Evolutionary conservation across 2,113 vertebrate species (phyloP), one percentile per base, ranked within the genome.

Genomic region (Syrrhaptes paradoxus): DNA sequence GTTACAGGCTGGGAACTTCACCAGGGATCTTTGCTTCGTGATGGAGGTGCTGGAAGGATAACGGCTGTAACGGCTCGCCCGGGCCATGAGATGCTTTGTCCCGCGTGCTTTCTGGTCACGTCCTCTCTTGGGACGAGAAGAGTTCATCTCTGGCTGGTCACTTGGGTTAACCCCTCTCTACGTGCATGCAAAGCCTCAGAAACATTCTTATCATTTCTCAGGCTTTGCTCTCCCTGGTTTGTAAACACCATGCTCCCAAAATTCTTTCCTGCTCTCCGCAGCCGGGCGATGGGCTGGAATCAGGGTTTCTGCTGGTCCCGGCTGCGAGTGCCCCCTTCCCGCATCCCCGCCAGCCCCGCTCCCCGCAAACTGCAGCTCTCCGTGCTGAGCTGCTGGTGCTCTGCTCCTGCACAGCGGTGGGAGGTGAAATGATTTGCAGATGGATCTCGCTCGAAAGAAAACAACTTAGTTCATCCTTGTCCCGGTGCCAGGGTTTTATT

Each of bases 391-490:
- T 22, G 58, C 59, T 9, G 66, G 17, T 49, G 58, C 59, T 57
- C 67, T 6, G 62, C 79, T 25, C 4, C 89, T 46, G 75, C 68
- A 9, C 62, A 2, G 0, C 7, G 89, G 16, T 74, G 93, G 89
- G 93, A 95, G 87, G 45, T 24, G 38, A 93, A 97, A 97, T 54
- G 68, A 71, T 91, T 91, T 92, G 85, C 97, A 96, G 97, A 96
- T 97, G 95, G 92, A 9, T 63, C 67, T 34, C 17, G 84, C 49
- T 29, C 41, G 46, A 73, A 91, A 90, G 93, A 83, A 96, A 97
- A 97, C 97, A 97, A 87, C 65, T 97, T 67, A 94, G 90, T 76
- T 97, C 97, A 97, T 88, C 10, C 29, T 13, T 87, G 89, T 87
- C 74, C 71, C 5, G 0, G 49, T 88, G 97, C 97, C 97, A 97